Evolutionary conservation across 2,888 invertebrate genomes (phyloP).

Genomic region (Autographa gamma): DNA sequence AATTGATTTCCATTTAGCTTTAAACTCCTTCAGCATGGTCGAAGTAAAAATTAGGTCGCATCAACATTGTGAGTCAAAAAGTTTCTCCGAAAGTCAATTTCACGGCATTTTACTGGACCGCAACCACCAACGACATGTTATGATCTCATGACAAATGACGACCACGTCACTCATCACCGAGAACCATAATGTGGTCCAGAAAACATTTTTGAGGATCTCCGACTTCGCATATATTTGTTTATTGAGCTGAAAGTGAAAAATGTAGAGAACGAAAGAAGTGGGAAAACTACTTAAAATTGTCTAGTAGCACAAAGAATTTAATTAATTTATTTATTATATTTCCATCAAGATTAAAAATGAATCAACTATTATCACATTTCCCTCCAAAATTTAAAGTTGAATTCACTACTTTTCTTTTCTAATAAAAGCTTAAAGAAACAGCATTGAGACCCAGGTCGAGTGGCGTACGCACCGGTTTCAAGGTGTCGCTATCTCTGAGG

Average conservation of each 20-base stretch:
- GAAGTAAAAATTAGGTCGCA: conserved; percentile 52
- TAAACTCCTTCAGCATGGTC: conserved; percentile 9
- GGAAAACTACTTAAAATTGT: no score
- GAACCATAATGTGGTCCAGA: conserved; percentile 21
- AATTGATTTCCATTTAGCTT: background rate
- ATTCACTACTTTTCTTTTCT: no score
- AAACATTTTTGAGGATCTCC: background rate
- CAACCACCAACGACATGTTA: conserved; percentile 73
- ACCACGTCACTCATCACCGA: conserved; percentile 67
- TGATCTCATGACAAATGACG: conserved; percentile 73
- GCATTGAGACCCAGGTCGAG: no score
- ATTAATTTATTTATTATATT: no score
- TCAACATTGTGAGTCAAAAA: conserved; percentile 66
- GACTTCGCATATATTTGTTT: background rate
- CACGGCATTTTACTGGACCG: conserved; percentile 73
- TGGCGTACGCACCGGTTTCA: no score
- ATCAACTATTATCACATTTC: no score
- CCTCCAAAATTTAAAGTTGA: no score
- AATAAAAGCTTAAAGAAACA: no score
- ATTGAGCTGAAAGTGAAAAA: background rate
- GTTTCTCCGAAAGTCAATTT: conserved; percentile 80
- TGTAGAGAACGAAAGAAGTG: background rate
- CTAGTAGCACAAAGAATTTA: no score
- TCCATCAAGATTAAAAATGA: no score
- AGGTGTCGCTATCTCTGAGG: no score